Evolutionary conservation across 2,888 invertebrate genomes (phyloP).

Genomic region (Patella depressa): DNA sequence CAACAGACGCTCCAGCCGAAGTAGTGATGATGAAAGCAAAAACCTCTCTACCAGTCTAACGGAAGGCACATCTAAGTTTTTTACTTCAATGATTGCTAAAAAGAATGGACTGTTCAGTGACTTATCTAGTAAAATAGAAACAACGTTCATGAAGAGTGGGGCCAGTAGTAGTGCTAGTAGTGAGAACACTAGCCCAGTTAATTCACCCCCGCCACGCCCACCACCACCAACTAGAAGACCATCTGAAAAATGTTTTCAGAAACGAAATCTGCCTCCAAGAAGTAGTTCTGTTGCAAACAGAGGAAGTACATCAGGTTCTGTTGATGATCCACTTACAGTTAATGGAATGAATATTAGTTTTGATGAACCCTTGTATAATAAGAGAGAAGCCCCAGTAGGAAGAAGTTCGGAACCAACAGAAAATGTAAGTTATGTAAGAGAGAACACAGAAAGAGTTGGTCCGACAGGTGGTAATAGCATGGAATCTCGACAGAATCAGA

Average conservation of each 20-base stretch:
- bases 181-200: conserved; percentile 26
- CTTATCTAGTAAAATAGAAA: conserved; percentile 66
- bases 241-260: conserved; percentile 21
- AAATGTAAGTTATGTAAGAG: background rate
- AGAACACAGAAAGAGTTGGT: background rate
- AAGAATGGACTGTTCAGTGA: conserved; percentile 66
- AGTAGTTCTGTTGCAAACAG: conserved; percentile 1
- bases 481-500: background rate
- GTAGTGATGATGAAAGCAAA: conserved; percentile 28
- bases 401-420: background rate
- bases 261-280: conserved; percentile 12
- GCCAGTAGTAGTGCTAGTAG: conserved; percentile 49
- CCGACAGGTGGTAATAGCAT: background rate
- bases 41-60: conserved; percentile 51
- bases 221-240: conserved; percentile 25
- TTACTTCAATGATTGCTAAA: conserved; percentile 64
- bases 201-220: conserved; percentile 24
- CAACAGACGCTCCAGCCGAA: conserved; percentile 8
- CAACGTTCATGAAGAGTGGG: conserved; percentile 50
- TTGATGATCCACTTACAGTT: conserved; percentile 38
- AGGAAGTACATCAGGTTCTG: conserved; percentile 24
- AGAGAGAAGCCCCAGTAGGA: conserved; percentile 16
- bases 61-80: conserved; percentile 64
- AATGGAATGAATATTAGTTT: conserved; percentile 59
- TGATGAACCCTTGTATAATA: conserved; percentile 56